phyloP scores from a whole-genome alignment of 1,140 invertebrate species.

The Bombus vancouverensis region DNA sequence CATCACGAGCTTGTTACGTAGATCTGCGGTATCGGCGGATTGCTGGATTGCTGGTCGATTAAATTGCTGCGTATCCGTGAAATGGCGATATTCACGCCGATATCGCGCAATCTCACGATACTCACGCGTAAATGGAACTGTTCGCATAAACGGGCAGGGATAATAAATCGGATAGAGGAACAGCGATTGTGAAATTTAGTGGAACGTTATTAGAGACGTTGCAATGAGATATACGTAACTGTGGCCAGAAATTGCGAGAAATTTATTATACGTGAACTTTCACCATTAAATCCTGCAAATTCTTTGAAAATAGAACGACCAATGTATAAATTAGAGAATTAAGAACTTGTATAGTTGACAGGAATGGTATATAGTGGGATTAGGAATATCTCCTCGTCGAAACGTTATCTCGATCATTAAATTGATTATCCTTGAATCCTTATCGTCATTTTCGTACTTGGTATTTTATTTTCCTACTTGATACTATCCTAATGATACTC shows the following conservation, averaged over 20 bases:
- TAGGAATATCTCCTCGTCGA: too few relatives aligned
- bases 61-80: not conserved
- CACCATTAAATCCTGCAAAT: not conserved
- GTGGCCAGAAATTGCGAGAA: not conserved
- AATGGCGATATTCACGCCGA: not conserved
- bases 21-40: not conserved
- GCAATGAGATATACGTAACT: not conserved
- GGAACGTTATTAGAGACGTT: not conserved
- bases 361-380: too few relatives aligned
- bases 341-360: too few relatives aligned
- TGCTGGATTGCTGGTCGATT: not conserved
- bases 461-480: too few relatives aligned
- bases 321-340: too few relatives aligned
- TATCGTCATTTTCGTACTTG: too few relatives aligned
- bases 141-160: not conserved
- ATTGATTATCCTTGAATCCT: too few relatives aligned
- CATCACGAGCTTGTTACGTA: not conserved
- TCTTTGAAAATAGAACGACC: too few relatives aligned
- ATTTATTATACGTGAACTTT: not conserved
- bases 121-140: not conserved
- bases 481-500: too few relatives aligned
- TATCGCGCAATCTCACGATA: not conserved
- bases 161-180: not conserved
- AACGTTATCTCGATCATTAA: too few relatives aligned
- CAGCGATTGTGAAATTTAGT: not conserved